Base-by-base conservation (phyloP, 2,113 vertebrate species). In the Acrocephalus kingi region DNA sequence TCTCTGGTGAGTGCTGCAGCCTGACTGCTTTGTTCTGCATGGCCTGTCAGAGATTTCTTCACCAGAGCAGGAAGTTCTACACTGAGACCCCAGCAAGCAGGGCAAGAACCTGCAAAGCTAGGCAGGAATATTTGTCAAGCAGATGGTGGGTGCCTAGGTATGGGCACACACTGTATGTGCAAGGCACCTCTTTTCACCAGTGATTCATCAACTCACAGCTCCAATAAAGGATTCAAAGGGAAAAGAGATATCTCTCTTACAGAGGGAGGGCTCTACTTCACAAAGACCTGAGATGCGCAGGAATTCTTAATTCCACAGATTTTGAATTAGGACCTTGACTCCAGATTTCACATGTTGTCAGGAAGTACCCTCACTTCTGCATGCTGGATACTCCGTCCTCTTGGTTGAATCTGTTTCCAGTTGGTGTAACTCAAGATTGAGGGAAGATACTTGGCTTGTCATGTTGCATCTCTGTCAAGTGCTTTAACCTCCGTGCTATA, bases 121-220 rank as follows among this genome's bases (percentile, higher is more conserved):
- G 56, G 16, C 28, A 62, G 46, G 22, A 82, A n/a, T 43, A 52
- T 54, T 56, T 56, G 21, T 48, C 25, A 56, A 37, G 41, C 30
- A 61, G n/a, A 16, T 7, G 64, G 31, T 10, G 4, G 14, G 12
- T 77, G 21, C 41, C 41, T 23, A 33, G 9, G 3, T 43, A n/a
- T 12, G 30, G 28, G 11, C 43, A 84, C 39, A 76, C 27, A 13
- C 3, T 30, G 1, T 10, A 33, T 3, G 6, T 19, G 5, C 39
- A 31, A 84, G 30, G 9, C 21, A 72, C 11, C 13, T 48, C 14
- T 33, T 87, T 80, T 54, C 41, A 64, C 13, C 39, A 68, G 27
- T 0, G 0, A 55, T 52, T 82, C 39, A 16, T 41, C 66, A 79
- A 72, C 3, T 27, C 39, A 37, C 22, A 76, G 21, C 5, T 82